Evolutionary conservation across 2,113 vertebrate genomes (phyloP).

Genomic region (Struthio camelus): DNA sequence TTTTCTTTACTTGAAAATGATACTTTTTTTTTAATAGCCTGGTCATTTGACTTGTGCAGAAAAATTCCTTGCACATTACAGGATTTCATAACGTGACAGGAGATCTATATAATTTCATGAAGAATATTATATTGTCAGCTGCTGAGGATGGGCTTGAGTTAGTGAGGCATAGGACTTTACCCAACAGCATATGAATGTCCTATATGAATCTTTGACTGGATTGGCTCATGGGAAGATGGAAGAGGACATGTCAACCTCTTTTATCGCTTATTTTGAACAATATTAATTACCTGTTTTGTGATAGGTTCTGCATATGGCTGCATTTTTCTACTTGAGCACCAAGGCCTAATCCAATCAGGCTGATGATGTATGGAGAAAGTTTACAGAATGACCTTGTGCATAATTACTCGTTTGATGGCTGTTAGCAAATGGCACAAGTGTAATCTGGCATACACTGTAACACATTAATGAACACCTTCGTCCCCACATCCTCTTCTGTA

Average conservation of each 20-base stretch:
- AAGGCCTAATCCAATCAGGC: constrained; percentile 13
- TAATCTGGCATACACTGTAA: constrained; percentile 57
- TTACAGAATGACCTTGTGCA: constrained; percentile 58
- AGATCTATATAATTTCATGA: background rate
- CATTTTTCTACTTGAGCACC: too few species aligned
- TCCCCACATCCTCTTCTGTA: constrained; percentile 55
- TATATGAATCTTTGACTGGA: background rate
- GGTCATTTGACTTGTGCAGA: background rate
- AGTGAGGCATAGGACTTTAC: background rate
- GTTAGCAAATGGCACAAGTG: constrained; percentile 55
- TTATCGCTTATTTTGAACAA: constrained; percentile 5
- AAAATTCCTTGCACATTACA: constrained; percentile 28
- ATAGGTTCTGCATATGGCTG: too few species aligned
- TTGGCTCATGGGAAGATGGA: background rate
- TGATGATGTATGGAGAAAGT: background rate
- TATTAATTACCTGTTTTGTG: constrained; percentile 30
- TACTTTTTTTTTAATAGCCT: background rate
- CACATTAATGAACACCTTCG: constrained; percentile 63
- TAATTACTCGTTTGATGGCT: constrained; percentile 59
- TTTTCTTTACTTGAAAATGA: background rate
- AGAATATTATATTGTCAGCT: background rate
- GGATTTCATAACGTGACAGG: background rate
- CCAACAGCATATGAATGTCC: background rate
- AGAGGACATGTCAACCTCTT: constrained; percentile 30
- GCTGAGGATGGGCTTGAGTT: background rate